Percentiles rank a stretch among this genome's conserved stretches.
phyloP scores from a whole-genome alignment of 2,888 invertebrate species.

The Perizoma affinitatum region DNA sequence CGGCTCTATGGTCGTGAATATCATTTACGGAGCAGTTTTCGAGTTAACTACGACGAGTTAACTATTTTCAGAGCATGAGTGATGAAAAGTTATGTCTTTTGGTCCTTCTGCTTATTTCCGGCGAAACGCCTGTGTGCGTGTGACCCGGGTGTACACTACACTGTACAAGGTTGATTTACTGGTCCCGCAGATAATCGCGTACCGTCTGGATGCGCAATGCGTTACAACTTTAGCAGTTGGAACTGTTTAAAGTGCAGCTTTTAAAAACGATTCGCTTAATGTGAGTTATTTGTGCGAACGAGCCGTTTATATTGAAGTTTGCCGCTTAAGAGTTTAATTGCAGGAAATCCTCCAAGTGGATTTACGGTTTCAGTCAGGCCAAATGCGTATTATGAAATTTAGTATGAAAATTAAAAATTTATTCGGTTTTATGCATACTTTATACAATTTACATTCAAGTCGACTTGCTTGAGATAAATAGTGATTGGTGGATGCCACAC shows the following conservation, averaged over 20 bases:
- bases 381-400: slow-evolving; percentile 1
- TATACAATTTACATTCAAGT: too few species aligned
- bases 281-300: slow-evolving; percentile 30
- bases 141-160: too few species aligned
- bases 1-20: too few species aligned
- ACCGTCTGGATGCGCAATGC: slow-evolving; percentile 22
- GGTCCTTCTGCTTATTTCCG: neutral
- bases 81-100: too few species aligned
- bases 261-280: slow-evolving; percentile 33
- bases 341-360: slow-evolving; percentile 23
- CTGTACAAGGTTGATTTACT: slow-evolving; percentile 1
- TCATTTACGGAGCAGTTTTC: too few species aligned
- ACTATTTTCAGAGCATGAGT: too few species aligned
- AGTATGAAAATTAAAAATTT: too few species aligned
- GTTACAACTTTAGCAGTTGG: slow-evolving; percentile 31
- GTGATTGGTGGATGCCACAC: too few species aligned
- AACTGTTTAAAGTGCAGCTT: slow-evolving; percentile 33
- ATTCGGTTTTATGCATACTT: too few species aligned
- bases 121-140: neutral
- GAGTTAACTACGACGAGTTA: too few species aligned
- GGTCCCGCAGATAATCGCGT: slow-evolving; percentile 1
- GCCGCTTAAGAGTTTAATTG: slow-evolving; percentile 32
- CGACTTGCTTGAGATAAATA: too few species aligned
- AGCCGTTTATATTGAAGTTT: slow-evolving; percentile 32
- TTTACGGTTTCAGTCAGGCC: slow-evolving; percentile 22